Evolutionary conservation across 1,140 invertebrate species (phyloP).

Genomic region (Subanguina moxae): DNA sequence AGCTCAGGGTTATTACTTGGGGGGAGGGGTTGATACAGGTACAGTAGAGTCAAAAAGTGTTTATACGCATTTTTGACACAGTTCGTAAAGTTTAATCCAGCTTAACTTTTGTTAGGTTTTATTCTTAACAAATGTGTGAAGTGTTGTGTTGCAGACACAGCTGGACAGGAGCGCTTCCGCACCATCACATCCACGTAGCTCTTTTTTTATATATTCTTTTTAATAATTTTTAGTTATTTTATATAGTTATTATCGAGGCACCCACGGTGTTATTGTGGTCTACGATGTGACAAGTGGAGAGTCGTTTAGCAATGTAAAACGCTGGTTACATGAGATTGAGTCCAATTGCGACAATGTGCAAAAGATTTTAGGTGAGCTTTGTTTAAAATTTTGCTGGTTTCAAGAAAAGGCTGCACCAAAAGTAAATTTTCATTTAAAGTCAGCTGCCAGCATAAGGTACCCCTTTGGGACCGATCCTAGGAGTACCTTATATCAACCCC

Average conservation of each 20-base stretch:
- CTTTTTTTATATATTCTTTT: constrained; percentile 16
- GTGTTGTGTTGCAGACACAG: constrained; percentile 56
- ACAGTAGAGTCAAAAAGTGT: too few relatives aligned
- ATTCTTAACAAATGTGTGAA: too few relatives aligned
- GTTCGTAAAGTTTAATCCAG: too few relatives aligned
- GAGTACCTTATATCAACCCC: too few relatives aligned
- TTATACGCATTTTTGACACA: too few relatives aligned
- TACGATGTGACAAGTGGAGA: constrained; percentile 98
- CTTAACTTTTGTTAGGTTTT: too few relatives aligned
- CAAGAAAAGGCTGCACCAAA: too few relatives aligned
- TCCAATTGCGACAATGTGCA: constrained; percentile 99
- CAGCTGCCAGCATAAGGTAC: too few relatives aligned
- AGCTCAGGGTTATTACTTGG: too few relatives aligned
- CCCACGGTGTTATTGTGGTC: constrained; percentile 89
- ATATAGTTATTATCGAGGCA: constrained; percentile 89
- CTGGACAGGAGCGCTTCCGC: constrained; percentile 77
- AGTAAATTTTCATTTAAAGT: too few relatives aligned
- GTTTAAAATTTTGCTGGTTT: constrained; percentile 3
- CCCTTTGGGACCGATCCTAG: too few relatives aligned
- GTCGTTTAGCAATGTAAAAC: constrained; percentile 95
- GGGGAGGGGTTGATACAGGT: too few relatives aligned
- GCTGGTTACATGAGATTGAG: constrained; percentile 92
- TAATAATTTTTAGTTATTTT: constrained; percentile 38
- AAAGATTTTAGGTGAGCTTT: constrained; percentile 80
- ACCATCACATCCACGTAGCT: constrained; percentile 85